Evolutionary conservation across 2,113 vertebrate genomes (phyloP).

Genomic region (Rhinogobius similis): DNA sequence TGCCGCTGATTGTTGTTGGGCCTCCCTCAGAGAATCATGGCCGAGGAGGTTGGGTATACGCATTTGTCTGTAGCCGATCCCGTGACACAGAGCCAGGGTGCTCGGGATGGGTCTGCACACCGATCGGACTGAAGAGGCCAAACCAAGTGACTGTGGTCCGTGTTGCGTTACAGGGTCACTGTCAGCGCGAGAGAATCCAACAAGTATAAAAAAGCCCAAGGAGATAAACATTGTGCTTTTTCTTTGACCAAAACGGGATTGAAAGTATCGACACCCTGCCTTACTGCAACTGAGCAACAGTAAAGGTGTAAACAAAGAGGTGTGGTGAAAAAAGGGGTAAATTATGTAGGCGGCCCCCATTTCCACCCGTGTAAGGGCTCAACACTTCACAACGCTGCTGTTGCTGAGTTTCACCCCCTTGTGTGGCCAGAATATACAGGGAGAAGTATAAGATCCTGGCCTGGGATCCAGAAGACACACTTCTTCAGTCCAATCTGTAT

Average conservation of each 20-base stretch:
- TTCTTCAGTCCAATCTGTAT: too few relatives aligned
- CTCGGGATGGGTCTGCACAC: conserved; percentile 77
- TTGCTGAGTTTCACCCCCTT: background rate
- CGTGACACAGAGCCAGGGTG: conserved; percentile 78
- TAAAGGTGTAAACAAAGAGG: conserved; percentile 62
- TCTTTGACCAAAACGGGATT: background rate
- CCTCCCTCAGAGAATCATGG: conserved; percentile 78
- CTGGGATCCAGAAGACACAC: too few relatives aligned
- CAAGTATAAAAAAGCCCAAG: conserved; percentile 18
- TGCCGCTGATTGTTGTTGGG: conserved; percentile 79
- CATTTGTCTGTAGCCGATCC: conserved; percentile 81
- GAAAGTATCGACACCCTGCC: background rate
- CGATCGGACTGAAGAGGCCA: conserved; percentile 59
- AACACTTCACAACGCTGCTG: background rate
- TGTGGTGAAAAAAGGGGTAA: conserved; percentile 44
- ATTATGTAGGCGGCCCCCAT: conserved; percentile 66
- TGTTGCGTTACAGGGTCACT: conserved; percentile 22
- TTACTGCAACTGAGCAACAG: background rate
- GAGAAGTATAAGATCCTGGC: too few relatives aligned
- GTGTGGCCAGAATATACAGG: too few relatives aligned
- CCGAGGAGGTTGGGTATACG: conserved; percentile 83
- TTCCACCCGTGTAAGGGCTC: conserved; percentile 19
- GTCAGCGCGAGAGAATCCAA: conserved; percentile 8
- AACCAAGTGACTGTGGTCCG: conserved; percentile 44
- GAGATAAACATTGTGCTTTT: conserved; percentile 35